A percentile compares a stretch with the other conserved stretches of the same genome.
phyloP scores from a whole-genome alignment of 2,113 vertebrate genomes.

The Tragelaphus imberbis region DNA sequence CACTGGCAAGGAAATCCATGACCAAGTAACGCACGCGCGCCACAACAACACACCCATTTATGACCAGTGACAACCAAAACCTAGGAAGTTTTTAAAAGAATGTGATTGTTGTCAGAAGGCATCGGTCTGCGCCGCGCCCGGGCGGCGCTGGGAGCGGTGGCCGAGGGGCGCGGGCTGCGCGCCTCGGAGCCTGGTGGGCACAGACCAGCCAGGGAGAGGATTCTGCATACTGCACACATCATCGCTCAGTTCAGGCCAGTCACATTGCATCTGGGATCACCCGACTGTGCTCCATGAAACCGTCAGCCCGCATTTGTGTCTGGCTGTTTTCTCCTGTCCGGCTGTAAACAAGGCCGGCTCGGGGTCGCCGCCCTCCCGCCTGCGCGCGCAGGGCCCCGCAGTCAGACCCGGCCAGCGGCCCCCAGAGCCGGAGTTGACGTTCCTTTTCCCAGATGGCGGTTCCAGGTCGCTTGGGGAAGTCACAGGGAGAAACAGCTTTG shows the following conservation, averaged over 20 bases:
- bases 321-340: conserved; percentile 89
- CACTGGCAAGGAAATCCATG: not conserved
- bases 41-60: conserved; percentile 79
- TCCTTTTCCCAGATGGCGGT: conserved; percentile 84
- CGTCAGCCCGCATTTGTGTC: conserved; percentile 98
- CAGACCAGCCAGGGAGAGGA: conserved; percentile 95
- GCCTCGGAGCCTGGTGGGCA: conserved; percentile 94
- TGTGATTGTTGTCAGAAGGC: conserved; percentile 97
- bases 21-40: conserved; percentile 39
- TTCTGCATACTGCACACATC: conserved; percentile 99
- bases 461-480: conserved; percentile 74
- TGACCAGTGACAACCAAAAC: conserved; percentile 91
- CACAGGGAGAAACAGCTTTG: conserved; percentile 79
- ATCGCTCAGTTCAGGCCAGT: conserved; percentile 98
- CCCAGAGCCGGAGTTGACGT: conserved; percentile 82
- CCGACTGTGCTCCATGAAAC: conserved; percentile 97
- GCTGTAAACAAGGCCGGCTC: conserved; percentile 92
- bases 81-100: conserved; percentile 89
- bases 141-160: conserved; percentile 89
- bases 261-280: conserved; percentile 97
- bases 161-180: conserved; percentile 85
- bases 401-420: conserved; percentile 81
- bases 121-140: conserved; percentile 90
- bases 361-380: conserved; percentile 84
- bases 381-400: conserved; percentile 78